A percentile compares a stretch with the other conserved stretches of the same genome.
Evolutionary conservation across 1,140 invertebrate species (phyloP).

Genomic region (Drosophila parvula): DNA sequence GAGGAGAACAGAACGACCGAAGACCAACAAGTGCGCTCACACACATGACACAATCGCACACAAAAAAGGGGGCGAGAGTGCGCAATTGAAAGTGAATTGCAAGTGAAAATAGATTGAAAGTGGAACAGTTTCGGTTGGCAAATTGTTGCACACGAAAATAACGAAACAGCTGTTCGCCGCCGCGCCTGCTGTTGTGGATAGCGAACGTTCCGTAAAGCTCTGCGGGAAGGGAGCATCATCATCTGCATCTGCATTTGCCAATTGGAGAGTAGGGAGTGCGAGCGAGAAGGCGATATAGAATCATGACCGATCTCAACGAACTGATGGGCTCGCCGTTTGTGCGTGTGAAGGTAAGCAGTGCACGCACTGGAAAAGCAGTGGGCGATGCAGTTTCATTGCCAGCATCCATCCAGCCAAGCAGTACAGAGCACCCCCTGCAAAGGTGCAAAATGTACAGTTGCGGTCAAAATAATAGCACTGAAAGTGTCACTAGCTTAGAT

Average conservation of each 20-base stretch:
- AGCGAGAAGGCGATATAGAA: conserved; percentile 21
- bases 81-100: conserved; percentile 74
- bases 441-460: conserved; percentile 13
- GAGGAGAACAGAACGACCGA: conserved; percentile 21
- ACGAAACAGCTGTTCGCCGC: conserved; percentile 54
- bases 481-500: not conserved
- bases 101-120: conserved; percentile 72
- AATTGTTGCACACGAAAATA: conserved; percentile 67
- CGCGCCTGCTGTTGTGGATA: conserved; percentile 6
- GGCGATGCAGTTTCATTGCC: conserved; percentile 9
- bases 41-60: conserved; percentile 9
- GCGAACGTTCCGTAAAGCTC: not conserved
- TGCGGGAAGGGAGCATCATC: not conserved
- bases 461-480: not conserved
- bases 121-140: conserved; percentile 59
- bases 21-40: conserved; percentile 63
- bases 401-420: conserved; percentile 1
- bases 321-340: conserved; percentile 79
- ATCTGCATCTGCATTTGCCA: conserved; percentile 13
- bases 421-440: not conserved
- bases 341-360: conserved; percentile 78
- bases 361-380: conserved; percentile 14
- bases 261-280: not conserved
- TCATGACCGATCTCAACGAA: conserved; percentile 81
- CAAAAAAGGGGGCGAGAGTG: conserved; percentile 26